Evolutionary conservation across 2,113 vertebrate genomes (phyloP).

Genomic region (Eleginops maclovinus): DNA sequence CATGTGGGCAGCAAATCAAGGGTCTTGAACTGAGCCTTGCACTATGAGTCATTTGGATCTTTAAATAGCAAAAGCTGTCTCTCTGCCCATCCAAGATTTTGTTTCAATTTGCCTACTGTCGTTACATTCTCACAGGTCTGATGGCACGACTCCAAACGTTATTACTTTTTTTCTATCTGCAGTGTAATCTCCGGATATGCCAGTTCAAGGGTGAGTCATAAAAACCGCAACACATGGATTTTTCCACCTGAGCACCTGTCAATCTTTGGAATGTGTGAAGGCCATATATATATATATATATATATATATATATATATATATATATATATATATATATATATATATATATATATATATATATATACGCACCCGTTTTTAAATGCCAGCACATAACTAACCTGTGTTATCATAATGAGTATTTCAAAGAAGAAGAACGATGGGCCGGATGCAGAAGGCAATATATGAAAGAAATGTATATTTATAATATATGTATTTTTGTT

Average conservation of each 20-base stretch:
- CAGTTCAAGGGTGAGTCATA: not conserved
- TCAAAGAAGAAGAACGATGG: not conserved
- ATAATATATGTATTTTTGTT: too few species aligned
- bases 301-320: not conserved
- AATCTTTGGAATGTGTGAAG: not conserved
- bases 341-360: not conserved
- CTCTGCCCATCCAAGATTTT: not conserved
- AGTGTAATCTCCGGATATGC: not conserved
- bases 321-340: not conserved
- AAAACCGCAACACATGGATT: conserved; percentile 5
- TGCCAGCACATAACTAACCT: not conserved
- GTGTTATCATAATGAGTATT: not conserved
- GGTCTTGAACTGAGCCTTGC: not conserved
- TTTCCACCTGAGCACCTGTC: conserved; percentile 22
- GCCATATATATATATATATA: not conserved
- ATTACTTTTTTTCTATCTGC: not conserved
- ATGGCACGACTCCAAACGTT: not conserved
- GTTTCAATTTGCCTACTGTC: not conserved
- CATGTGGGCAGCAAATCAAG: not conserved
- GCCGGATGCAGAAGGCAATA: too few species aligned
- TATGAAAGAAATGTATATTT: too few species aligned
- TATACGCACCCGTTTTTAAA: not conserved
- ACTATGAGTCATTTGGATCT: not conserved
- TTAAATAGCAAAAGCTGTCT: not conserved
- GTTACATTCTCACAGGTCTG: not conserved